phyloP scores from a whole-genome alignment of 2,797 vertebrate genomes.

The Helicolenus hilgendorfi region DNA sequence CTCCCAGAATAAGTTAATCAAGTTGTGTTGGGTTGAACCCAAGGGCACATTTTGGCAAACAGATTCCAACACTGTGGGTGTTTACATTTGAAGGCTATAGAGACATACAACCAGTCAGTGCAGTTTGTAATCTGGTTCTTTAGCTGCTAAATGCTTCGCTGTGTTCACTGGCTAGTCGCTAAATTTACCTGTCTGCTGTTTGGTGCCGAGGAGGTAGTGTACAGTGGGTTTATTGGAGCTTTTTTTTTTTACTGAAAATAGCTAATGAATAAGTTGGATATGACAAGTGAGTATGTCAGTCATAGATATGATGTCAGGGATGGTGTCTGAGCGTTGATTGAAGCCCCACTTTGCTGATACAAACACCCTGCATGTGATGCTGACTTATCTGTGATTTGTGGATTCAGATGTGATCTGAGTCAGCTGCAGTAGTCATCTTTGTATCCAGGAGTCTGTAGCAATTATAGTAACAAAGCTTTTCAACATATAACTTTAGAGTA shows the following conservation, averaged over 20 bases:
- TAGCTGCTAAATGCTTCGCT: background rate
- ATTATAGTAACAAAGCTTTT: slow-evolving; percentile 78
- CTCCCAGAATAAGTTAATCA: slow-evolving; percentile 5
- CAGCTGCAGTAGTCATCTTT: slow-evolving; percentile 72
- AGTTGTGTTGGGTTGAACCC: background rate
- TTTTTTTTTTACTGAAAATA: background rate
- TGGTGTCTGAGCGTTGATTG: background rate
- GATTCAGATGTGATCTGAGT: slow-evolving; percentile 60
- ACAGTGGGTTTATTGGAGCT: background rate
- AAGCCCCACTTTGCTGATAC: slow-evolving; percentile 4
- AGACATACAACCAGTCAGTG: background rate
- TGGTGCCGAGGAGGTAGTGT: background rate
- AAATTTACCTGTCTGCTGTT: background rate
- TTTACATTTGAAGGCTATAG: background rate
- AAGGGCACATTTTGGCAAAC: slow-evolving; percentile 12
- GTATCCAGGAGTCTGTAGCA: slow-evolving; percentile 72
- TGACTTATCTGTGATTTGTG: slow-evolving; percentile 61
- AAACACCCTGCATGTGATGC: slow-evolving; percentile 6
- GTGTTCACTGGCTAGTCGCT: background rate
- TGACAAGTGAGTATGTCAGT: background rate
- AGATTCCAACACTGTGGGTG: background rate
- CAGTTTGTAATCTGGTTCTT: background rate
- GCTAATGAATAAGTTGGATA: background rate
- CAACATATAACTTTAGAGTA: slow-evolving; percentile 54
- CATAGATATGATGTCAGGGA: background rate